Base-by-base conservation (phyloP, 2,797 vertebrate species). In the Corythornis leucogaster region DNA sequence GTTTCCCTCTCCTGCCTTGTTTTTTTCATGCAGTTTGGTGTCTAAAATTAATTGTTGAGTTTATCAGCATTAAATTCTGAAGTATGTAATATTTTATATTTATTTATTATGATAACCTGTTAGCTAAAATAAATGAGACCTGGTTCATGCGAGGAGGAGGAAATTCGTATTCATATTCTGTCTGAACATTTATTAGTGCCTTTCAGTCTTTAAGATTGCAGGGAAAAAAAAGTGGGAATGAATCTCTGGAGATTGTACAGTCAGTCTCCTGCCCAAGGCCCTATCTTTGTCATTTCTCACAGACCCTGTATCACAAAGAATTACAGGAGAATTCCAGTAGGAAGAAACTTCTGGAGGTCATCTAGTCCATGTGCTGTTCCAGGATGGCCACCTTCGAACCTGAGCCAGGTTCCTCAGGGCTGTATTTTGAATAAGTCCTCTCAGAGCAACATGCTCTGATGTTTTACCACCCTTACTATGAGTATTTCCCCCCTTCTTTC, bases 251-350 rank as follows among this genome's bases (percentile, higher is more conserved):
- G 89, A 75, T 28, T 54, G n/a, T 82, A 40, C 15, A 54, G 25
- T 24, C 3, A 3, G 24, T 67, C 57, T 93, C 42, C 15, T 90
- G 92, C 93, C 89, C 58, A 87, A 85, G 93, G 95, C 95, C 40
- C n/a, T 82, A 4, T 82, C 81, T 92, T 90, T 95, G 71, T 90
- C 54, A 85, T 94, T 95, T 75, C 42, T 94, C 53, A 64, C 67
- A 92, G 64, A 61, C 4, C 5, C 26, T 19, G 35, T 69, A 54
- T 85, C 42, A 24, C 53, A 64, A 84, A 57, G 64, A 90, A 74
- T 62, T 74, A 75, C 1, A 46, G 67, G 82, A 76, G 87, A 79
- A 75, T 74, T 85, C 62, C 40, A 33, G 33, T 61, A 64, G 57
- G n/a, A 68, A 42, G 50, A 33, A 80, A 15, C 25, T 92, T 74